phyloP scores from a whole-genome alignment of 1,140 invertebrate genomes.

The Eulimnadia texana region DNA sequence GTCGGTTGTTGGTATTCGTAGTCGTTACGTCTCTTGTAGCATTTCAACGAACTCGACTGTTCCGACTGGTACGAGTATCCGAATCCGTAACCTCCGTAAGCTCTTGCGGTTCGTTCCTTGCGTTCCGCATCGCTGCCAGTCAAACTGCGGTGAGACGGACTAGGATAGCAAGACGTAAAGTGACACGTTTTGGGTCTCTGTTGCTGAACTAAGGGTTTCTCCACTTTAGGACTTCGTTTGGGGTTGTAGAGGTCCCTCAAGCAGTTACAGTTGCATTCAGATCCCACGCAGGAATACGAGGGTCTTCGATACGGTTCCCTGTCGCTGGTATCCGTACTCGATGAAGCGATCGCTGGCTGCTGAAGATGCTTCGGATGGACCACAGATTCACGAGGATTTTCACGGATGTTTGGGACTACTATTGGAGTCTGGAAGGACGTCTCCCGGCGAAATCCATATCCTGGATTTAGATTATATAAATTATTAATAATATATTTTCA shows the following conservation, averaged over 20 bases:
- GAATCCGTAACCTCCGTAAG: conserved; percentile 15
- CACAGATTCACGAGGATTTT: background rate
- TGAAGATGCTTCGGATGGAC: too few species aligned
- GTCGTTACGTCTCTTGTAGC: background rate
- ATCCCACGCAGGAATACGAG: background rate
- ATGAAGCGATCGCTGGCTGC: background rate
- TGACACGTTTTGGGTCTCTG: background rate
- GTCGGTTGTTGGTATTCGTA: background rate
- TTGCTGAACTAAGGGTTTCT: background rate
- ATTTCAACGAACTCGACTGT: background rate
- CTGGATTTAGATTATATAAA: too few species aligned
- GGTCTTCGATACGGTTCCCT: background rate
- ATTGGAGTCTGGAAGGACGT: background rate
- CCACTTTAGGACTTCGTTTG: background rate
- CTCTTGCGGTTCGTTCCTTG: background rate
- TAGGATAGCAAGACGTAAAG: background rate
- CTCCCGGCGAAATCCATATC: background rate
- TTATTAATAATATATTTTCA: too few species aligned
- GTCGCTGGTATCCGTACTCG: too few species aligned
- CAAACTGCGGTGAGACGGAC: background rate
- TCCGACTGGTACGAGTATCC: background rate
- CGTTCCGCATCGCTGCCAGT: background rate
- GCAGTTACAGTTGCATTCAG: background rate
- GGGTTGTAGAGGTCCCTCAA: background rate
- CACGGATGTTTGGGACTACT: background rate